Conservation (phyloP, 2,113 vertebrate species). For the Gymnobelideus leadbeateri region DNA sequence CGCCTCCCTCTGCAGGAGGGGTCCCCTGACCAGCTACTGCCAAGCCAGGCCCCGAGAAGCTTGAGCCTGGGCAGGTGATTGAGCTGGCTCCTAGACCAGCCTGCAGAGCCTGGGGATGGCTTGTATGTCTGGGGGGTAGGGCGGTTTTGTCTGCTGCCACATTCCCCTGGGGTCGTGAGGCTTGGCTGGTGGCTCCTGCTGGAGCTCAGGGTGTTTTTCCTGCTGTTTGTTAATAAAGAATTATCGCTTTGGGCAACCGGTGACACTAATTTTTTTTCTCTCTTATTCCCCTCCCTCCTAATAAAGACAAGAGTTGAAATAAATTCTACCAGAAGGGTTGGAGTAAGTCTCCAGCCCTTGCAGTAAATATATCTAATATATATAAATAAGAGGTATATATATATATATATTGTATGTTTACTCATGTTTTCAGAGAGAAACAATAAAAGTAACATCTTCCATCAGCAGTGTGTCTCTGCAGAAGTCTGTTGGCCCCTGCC, state of each 20-base stretch:
- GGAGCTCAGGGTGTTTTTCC: slow-evolving; percentile 56
- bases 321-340: slow-evolving; percentile 18
- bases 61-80: not conserved
- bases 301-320: slow-evolving; percentile 57
- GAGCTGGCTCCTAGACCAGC: no score
- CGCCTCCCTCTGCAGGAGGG: not conserved
- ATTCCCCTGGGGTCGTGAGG: not conserved
- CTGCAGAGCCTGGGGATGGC: not conserved
- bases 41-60: not conserved
- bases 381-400: slow-evolving; percentile 60
- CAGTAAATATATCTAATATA: slow-evolving; percentile 75
- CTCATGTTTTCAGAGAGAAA: slow-evolving; percentile 63
- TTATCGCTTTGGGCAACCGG: slow-evolving; percentile 58
- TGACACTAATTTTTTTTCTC: slow-evolving; percentile 47
- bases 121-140: not conserved
- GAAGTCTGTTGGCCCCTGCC: not conserved
- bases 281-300: not conserved
- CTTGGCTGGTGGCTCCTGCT: slow-evolving; percentile 25
- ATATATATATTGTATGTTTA: slow-evolving; percentile 74
- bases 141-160: slow-evolving; percentile 31
- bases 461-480: not conserved
- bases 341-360: slow-evolving; percentile 33
- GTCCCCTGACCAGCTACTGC: not conserved
- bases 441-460: slow-evolving; percentile 72
- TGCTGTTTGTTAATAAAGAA: slow-evolving; percentile 78